Conservation (phyloP, 2,113 vertebrate genomes). For the Notothenia coriiceps region DNA sequence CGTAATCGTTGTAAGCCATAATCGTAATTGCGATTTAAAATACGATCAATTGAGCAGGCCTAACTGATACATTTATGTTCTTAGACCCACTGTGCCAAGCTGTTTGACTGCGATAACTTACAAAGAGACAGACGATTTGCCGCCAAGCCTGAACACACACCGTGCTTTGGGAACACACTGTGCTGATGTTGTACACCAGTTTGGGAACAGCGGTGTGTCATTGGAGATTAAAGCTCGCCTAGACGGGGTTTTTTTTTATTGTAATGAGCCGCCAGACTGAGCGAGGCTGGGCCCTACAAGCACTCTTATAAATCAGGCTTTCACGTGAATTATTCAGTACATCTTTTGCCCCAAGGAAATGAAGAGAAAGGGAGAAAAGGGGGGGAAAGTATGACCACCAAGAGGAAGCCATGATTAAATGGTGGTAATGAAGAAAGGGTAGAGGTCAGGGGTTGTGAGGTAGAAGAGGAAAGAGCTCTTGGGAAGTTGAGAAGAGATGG, state of each 20-base stretch:
- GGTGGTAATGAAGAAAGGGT: neutral
- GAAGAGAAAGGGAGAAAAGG: neutral
- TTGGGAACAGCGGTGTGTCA: too few relatives aligned
- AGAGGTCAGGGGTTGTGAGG: conserved; percentile 22
- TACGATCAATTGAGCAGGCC: too few relatives aligned
- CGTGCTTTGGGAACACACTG: conserved; percentile 23
- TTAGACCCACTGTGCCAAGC: neutral
- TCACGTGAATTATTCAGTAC: conserved; percentile 70
- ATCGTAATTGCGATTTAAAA: too few relatives aligned
- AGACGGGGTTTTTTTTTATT: too few relatives aligned
- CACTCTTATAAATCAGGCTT: conserved; percentile 68
- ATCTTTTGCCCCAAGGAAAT: conserved; percentile 53
- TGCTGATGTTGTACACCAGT: conserved; percentile 38
- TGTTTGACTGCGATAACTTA: conserved; percentile 31
- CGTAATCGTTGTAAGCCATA: too few relatives aligned
- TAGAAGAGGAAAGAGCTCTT: neutral
- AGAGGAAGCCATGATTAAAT: conserved; percentile 25
- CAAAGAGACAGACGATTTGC: neutral
- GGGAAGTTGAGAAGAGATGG: neutral
- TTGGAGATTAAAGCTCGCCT: too few relatives aligned
- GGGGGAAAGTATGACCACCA: conserved; percentile 23
- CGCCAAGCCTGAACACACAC: conserved; percentile 1
- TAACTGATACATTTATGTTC: neutral
- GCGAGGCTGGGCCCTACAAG: conserved; percentile 58
- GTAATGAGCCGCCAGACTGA: conserved; percentile 65